Conservation (phyloP, 2,888 invertebrate species). For the Dexiosoma caninum region DNA sequence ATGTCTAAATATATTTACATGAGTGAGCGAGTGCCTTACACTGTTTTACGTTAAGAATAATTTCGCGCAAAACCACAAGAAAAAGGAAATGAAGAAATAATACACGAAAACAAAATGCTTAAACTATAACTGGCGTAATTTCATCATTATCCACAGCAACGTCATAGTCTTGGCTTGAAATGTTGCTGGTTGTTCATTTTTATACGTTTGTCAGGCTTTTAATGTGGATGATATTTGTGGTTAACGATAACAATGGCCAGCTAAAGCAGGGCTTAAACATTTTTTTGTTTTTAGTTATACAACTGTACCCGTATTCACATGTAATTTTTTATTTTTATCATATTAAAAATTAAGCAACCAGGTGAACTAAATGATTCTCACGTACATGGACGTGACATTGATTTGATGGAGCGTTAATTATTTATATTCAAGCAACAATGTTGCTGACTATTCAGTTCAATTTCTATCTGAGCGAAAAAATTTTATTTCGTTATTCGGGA, state of each 20-base stretch:
- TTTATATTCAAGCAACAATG: constrained; percentile 42
- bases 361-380: constrained; percentile 78
- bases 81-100: constrained; percentile 12
- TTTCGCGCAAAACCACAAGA: constrained; percentile 49
- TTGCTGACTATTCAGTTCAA: background rate
- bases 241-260: constrained; percentile 35
- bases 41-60: constrained; percentile 9
- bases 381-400: constrained; percentile 78
- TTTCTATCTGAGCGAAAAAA: background rate
- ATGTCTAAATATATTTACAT: constrained; percentile 2
- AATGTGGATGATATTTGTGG: constrained; percentile 59
- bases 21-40: background rate
- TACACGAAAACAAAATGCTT: constrained; percentile 37
- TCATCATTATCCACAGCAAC: constrained; percentile 60
- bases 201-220: constrained; percentile 41
- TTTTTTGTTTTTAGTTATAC: background rate
- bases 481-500: background rate
- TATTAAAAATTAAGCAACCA: constrained; percentile 45
- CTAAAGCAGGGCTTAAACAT: constrained; percentile 19
- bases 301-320: background rate
- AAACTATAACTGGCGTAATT: constrained; percentile 56
- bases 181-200: constrained; percentile 1
- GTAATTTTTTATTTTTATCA: background rate
- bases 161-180: constrained; percentile 53
- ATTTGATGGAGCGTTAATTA: constrained; percentile 69